A percentile compares a stretch with the other conserved stretches of the same genome.
phyloP scores from a whole-genome alignment of 2,113 vertebrate genomes.

The Motacilla tschutschensis region DNA sequence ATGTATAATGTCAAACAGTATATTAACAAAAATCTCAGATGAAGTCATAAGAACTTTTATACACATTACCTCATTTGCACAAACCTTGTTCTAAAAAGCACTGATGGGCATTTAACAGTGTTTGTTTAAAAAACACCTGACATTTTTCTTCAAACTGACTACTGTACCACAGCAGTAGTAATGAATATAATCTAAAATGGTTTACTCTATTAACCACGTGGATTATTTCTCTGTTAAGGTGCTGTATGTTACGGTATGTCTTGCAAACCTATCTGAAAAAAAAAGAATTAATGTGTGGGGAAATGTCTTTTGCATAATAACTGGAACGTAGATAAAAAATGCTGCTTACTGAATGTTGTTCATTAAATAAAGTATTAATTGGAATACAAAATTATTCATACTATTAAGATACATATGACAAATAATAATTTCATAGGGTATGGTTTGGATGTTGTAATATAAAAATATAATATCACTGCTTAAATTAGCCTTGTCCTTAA shows the following conservation, averaged over 20 bases:
- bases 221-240: neutral
- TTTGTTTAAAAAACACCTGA: slow-evolving; percentile 5
- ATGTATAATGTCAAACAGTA: neutral
- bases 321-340: neutral
- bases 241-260: neutral
- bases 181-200: neutral
- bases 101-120: neutral
- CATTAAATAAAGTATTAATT: neutral
- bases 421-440: neutral
- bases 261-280: neutral
- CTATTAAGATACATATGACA: neutral
- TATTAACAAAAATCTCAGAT: slow-evolving; percentile 24
- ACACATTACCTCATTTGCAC: neutral
- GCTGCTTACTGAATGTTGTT: neutral
- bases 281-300: neutral
- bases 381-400: neutral
- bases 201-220: neutral
- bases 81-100: neutral
- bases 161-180: neutral
- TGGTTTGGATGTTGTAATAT: neutral
- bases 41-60: neutral
- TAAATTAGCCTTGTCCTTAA: slow-evolving; percentile 15
- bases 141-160: neutral
- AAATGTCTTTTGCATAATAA: neutral
- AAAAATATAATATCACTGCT: neutral